Evolutionary conservation across 1,140 invertebrate species (phyloP).

Genomic region (Eumeta japonica): DNA sequence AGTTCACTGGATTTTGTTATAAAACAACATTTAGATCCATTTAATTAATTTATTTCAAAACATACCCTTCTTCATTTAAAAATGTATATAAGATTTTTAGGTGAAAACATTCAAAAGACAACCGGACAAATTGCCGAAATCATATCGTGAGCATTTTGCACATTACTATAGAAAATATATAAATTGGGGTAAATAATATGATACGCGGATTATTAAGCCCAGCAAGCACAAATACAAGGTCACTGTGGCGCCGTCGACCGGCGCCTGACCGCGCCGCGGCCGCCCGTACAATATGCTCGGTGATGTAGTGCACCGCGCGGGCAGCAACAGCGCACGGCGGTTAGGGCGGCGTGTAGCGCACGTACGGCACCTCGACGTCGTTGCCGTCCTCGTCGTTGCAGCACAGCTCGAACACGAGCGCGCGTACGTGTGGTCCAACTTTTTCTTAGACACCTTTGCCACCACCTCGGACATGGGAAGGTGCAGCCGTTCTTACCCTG

Average conservation of each 20-base stretch:
- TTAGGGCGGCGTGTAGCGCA: slow-evolving; percentile 83
- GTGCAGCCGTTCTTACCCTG: slow-evolving; percentile 84
- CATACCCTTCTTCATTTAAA: no score
- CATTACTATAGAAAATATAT: not conserved
- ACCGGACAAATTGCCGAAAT: no score
- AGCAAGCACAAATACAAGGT: not conserved
- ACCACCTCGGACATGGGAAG: slow-evolving; percentile 91
- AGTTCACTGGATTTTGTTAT: not conserved
- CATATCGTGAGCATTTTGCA: no score
- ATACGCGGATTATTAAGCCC: not conserved
- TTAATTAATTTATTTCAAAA: no score
- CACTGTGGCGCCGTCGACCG: not conserved
- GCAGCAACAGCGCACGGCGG: no score
- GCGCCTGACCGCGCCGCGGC: not conserved
- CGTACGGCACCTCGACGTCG: slow-evolving; percentile 98
- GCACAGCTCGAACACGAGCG: slow-evolving; percentile 94
- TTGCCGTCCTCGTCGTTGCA: slow-evolving; percentile 91
- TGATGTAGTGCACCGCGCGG: no score
- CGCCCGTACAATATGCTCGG: slow-evolving; percentile 1
- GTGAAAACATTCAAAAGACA: no score
- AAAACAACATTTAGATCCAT: no score
- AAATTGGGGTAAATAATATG: not conserved
- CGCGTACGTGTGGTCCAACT: slow-evolving; percentile 88
- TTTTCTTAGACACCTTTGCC: slow-evolving; percentile 89
- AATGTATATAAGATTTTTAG: no score